phyloP scores from a whole-genome alignment of 2,888 invertebrate genomes.

The Drosophila differens region DNA sequence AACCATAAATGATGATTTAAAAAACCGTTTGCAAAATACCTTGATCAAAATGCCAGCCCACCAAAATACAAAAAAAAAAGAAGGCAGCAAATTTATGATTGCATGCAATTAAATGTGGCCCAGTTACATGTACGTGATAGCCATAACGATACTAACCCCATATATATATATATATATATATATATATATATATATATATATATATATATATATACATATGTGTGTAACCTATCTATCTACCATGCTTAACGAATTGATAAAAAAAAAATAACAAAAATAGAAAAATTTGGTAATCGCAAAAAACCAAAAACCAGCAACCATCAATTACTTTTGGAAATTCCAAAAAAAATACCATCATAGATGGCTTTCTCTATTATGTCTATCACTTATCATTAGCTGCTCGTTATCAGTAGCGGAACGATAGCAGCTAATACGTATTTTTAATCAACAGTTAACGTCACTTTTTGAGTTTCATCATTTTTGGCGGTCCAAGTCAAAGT shows the following conservation, averaged over 20 bases:
- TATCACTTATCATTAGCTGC: constrained; percentile 21
- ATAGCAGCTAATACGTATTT: constrained; percentile 24
- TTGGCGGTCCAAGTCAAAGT: neutral
- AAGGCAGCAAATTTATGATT: constrained; percentile 55
- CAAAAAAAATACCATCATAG: neutral
- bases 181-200: neutral
- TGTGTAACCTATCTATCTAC: constrained; percentile 18
- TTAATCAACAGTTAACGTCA: neutral
- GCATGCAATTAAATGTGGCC: constrained; percentile 51
- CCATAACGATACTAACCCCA: constrained; percentile 5
- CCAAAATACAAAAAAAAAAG: constrained; percentile 11
- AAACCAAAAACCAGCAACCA: constrained; percentile 3
- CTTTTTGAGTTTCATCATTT: neutral
- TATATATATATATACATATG: neutral
- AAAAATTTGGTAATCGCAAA: neutral
- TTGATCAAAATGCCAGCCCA: constrained; percentile 17
- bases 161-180: neutral
- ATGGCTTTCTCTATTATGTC: neutral
- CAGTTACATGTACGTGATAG: constrained; percentile 24
- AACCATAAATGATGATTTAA: constrained; percentile 68
- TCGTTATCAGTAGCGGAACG: constrained; percentile 26
- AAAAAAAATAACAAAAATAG: neutral
- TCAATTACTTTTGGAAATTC: constrained; percentile 34
- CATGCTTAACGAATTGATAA: constrained; percentile 33
- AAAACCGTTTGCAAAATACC: constrained; percentile 40